phyloP scores from a whole-genome alignment of 1,140 invertebrate species.

The Pissodes strobi region DNA sequence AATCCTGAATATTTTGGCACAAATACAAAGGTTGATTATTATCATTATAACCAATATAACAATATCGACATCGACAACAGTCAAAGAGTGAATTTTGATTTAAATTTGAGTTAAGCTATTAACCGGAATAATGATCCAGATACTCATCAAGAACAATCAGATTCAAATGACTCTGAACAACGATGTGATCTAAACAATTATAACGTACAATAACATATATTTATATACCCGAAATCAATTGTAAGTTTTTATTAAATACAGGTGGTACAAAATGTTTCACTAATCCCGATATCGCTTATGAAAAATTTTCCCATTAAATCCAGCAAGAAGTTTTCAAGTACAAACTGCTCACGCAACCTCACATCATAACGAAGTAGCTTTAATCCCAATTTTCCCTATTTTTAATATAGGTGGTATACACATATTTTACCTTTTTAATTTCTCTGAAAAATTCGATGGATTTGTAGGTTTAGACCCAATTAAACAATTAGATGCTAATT shows the following conservation, averaged over 20 bases:
- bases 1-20: too few relatives aligned
- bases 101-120: too few relatives aligned
- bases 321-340: conserved; percentile 21
- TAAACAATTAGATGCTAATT: conserved; percentile 2
- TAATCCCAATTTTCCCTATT: conserved; percentile 15
- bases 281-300: conserved; percentile 20
- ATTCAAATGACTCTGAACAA: too few relatives aligned
- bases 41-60: too few relatives aligned
- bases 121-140: too few relatives aligned
- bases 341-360: conserved; percentile 24
- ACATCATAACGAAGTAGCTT: conserved; percentile 22
- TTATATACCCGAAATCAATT: conserved; percentile 13
- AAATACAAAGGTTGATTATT: too few relatives aligned
- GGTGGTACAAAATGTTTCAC: conserved; percentile 27
- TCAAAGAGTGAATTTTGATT: too few relatives aligned
- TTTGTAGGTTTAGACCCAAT: conserved; percentile 12
- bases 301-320: conserved; percentile 17
- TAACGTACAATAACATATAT: not conserved
- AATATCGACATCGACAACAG: too few relatives aligned
- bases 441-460: conserved; percentile 21
- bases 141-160: too few relatives aligned
- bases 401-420: conserved; percentile 11
- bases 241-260: conserved; percentile 32
- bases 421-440: conserved; percentile 17
- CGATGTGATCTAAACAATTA: conserved; percentile 15